These are phyloP conservation scores for Manis javanica DNA, from an alignment of 2,797 vertebrate species.

Conservation along the genomic window DNA sequence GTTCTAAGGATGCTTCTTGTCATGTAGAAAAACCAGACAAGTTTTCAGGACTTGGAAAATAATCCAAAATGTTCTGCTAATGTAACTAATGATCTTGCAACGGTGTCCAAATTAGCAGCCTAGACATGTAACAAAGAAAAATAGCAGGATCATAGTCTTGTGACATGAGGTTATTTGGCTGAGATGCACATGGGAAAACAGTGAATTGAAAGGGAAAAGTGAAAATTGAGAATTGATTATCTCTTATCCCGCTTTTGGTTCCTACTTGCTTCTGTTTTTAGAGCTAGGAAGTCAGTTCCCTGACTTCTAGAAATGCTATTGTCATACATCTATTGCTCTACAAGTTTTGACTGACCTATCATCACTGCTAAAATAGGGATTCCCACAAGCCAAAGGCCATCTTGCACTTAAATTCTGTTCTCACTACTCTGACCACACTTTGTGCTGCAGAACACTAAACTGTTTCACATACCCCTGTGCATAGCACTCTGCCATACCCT, in stretches of 20 bases:
- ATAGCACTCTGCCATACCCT: rapidly evolving
- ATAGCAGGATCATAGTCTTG: background rate
- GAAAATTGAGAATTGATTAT: background rate
- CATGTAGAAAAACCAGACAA: background rate
- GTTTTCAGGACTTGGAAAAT: background rate
- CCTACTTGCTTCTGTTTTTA: background rate
- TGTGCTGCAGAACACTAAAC: background rate
- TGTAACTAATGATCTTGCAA: background rate
- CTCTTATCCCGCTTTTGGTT: background rate
- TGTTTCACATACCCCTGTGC: background rate
- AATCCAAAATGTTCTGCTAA: background rate
- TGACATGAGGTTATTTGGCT: background rate
- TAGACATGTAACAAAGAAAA: background rate
- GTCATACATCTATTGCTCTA: background rate
- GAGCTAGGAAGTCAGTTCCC: background rate
- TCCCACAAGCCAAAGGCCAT: background rate
- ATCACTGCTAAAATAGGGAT: background rate
- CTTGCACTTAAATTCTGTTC: background rate
- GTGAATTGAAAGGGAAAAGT: background rate
- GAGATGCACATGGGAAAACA: background rate
- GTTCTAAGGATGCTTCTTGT: background rate
- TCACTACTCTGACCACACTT: background rate
- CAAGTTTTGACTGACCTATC: background rate
- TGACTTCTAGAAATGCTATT: background rate
- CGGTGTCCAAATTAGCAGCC: background rate